Evolutionary conservation across 2,113 vertebrate species (phyloP).

Genomic region (Synodontis membranacea): DNA sequence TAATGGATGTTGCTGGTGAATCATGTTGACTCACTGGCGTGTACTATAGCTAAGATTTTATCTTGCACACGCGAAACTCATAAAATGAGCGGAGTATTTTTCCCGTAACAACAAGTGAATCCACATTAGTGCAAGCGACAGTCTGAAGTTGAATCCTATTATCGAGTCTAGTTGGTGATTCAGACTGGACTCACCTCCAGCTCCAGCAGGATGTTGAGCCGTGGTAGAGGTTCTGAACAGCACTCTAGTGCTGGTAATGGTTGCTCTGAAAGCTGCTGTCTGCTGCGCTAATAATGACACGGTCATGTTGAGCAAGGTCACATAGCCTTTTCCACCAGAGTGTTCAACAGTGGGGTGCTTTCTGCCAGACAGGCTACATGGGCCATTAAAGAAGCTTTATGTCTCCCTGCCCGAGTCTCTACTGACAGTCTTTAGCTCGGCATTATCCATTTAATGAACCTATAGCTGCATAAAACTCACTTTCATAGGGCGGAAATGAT

Average conservation of each 20-base stretch:
- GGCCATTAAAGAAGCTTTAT: conserved; percentile 3
- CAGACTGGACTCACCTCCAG: background rate
- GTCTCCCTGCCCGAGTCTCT: background rate
- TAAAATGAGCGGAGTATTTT: background rate
- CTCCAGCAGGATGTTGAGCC: background rate
- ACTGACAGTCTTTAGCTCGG: background rate
- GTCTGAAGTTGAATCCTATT: background rate
- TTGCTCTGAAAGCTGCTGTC: conserved; percentile 3
- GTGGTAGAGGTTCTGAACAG: conserved; percentile 15
- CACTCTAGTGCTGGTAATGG: conserved; percentile 25
- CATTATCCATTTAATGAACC: background rate
- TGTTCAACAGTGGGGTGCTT: conserved; percentile 12
- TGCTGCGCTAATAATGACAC: conserved; percentile 37
- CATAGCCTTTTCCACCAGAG: background rate
- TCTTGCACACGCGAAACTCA: background rate
- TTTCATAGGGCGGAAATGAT: background rate
- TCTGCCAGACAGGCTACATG: conserved; percentile 4
- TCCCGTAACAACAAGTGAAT: background rate
- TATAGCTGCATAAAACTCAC: background rate
- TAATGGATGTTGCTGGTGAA: conserved; percentile 9
- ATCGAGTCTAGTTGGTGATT: background rate
- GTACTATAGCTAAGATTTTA: background rate
- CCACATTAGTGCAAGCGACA: background rate
- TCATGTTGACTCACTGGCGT: background rate
- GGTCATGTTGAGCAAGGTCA: conserved; percentile 39